Base-by-base conservation (phyloP, 2,797 vertebrate genomes). In the Etheostoma perlongum region DNA sequence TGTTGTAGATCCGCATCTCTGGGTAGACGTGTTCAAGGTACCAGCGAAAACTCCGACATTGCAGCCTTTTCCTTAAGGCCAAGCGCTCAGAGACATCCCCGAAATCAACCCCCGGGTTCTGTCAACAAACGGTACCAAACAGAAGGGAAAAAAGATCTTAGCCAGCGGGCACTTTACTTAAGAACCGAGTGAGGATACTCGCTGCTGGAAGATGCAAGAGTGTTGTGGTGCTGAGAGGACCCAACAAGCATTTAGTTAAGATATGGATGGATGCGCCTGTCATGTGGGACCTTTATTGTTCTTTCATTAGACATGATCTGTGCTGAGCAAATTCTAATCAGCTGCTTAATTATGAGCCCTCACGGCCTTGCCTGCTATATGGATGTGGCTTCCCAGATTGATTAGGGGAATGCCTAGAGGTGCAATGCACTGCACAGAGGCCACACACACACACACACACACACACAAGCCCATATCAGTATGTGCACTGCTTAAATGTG, bases 51-150 rank as follows among this genome's bases (percentile, higher is more conserved):
- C 96, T 99, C 62, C 93, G 96, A 88, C 98, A 99, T 46, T 98
- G 97, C 79, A 99, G 94, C 75, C 94, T 95, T 87, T 96, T 96
- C 36, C 98, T 96, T 68, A 99, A 93, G 64, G 97, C 97, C 77
- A 96, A 89, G 47, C 98, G 95, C 87, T 99, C 98, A 0, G 98
- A 98, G 76, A 99, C 97, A 0, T 99, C 98, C 57, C 98, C 98
- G 1, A 99, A 99, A 94, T 99, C 98, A 74, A 99, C 98, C 0
- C 98, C 98, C 0, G 98, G 98, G 89, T 99, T 99, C 98, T 99
- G 93, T 86, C 46, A 77, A 55, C 67, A 84, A 75, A 81, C 23
- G 44, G 59, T n/a, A 36, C 48, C 70, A 84, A 81, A 83, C 53
- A 76, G 81, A 86, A 66, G 68, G 2, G 66, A 52, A 54, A 64